These are phyloP conservation scores for Antidorcas marsupialis DNA, from an alignment of 2,113 vertebrate species.

Conservation along the genomic window DNA sequence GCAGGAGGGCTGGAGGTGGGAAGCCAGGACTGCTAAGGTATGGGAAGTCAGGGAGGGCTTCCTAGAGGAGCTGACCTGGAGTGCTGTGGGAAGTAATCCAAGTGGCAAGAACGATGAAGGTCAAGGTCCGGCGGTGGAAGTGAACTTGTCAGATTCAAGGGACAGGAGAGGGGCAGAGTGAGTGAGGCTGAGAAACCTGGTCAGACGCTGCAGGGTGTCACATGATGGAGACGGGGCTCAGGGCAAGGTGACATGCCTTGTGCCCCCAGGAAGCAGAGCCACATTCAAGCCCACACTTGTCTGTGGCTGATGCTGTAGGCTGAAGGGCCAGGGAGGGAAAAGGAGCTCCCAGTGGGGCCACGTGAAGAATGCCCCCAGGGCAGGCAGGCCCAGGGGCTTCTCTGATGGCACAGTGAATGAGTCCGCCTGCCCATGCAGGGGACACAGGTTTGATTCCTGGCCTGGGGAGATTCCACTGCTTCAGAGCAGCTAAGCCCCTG, in stretches of 20 bases:
- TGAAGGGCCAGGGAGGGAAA: neutral
- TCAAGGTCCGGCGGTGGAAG: neutral
- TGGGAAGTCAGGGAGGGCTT: neutral
- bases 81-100: neutral
- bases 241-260: neutral
- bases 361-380: neutral
- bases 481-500: neutral
- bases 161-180: neutral
- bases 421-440: neutral
- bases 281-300: neutral
- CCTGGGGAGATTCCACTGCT: neutral
- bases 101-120: neutral
- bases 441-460: neutral
- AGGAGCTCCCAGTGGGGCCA: neutral
- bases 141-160: neutral
- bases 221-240: neutral
- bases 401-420: neutral
- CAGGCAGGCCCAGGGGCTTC: neutral
- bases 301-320: accelerated
- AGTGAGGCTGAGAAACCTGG: neutral
- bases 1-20: neutral
- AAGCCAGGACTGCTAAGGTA: neutral
- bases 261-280: neutral
- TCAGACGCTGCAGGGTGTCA: neutral
- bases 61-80: neutral